Conservation (phyloP, 2,113 vertebrate species). For the Amphilophus citrinellus region DNA sequence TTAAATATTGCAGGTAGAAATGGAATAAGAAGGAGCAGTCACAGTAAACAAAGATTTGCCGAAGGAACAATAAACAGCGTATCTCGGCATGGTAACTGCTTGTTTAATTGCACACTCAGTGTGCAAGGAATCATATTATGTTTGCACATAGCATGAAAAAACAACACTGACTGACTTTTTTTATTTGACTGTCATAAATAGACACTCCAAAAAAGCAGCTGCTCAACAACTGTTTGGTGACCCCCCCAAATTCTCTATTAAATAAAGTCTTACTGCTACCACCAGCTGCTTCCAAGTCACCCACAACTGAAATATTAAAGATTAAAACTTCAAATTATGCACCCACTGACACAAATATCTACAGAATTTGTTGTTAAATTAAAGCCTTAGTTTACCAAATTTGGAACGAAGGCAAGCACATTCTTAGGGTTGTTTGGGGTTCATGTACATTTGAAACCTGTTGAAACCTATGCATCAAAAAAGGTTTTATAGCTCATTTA, state of each 20-base stretch:
- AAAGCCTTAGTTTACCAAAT: not conserved
- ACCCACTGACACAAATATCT: not conserved
- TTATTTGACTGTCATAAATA: conserved; percentile 5
- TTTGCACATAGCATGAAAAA: conserved; percentile 1
- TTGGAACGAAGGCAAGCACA: not conserved
- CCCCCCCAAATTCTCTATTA: conserved; percentile 8
- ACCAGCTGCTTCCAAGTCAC: not conserved
- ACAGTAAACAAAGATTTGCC: not conserved
- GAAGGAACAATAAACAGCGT: not conserved
- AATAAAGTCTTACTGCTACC: conserved; percentile 9
- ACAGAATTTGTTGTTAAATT: not conserved
- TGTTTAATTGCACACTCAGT: conserved; percentile 9
- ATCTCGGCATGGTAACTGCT: not conserved
- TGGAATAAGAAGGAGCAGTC: not conserved
- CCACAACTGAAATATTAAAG: not conserved
- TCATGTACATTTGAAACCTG: not conserved
- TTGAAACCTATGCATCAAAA: not conserved
- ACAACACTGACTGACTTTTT: not conserved
- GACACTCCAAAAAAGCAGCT: not conserved
- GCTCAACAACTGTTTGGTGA: conserved; percentile 8
- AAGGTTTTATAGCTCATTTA: not conserved
- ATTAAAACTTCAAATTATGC: not conserved
- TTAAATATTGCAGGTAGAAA: not conserved
- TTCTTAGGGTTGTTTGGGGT: not conserved
- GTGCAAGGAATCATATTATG: not conserved